Conservation (phyloP, 2,797 vertebrate genomes). For the Lutjanus campechanus region DNA sequence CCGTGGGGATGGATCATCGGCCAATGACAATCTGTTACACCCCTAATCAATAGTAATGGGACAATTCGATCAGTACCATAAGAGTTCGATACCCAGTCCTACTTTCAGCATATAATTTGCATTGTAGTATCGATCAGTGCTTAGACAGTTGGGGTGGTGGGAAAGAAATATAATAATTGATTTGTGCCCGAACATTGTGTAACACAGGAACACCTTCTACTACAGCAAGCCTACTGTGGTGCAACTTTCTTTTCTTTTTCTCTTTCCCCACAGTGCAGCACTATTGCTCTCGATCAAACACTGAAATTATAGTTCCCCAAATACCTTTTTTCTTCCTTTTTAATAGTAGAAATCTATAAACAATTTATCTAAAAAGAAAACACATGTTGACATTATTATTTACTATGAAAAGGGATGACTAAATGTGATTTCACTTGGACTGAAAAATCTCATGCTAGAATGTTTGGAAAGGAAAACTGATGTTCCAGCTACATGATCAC, state of each 20-base stretch:
- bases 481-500: conserved; percentile 30
- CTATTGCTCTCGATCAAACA: not conserved
- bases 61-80: no score
- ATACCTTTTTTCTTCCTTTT: not conserved
- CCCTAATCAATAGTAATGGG: no score
- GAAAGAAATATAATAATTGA: no score
- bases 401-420: not conserved
- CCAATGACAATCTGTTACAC: no score
- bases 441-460: conserved; percentile 13
- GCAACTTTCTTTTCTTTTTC: not conserved
- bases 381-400: not conserved
- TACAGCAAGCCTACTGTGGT: not conserved
- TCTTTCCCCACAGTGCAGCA: not conserved
- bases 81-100: no score
- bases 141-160: no score
- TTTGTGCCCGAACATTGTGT: no score
- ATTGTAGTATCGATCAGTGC: no score
- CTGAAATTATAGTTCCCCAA: not conserved
- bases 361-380: not conserved
- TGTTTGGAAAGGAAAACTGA: conserved; percentile 23
- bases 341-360: not conserved
- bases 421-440: not conserved
- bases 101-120: no score
- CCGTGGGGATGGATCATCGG: no score
- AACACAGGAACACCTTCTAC: no score